A percentile compares a stretch with the other conserved stretches of the same genome.
These are phyloP conservation scores for Amphimallon solstitiale DNA, from an alignment of 2,888 invertebrate genomes.

Conservation along the genomic window DNA sequence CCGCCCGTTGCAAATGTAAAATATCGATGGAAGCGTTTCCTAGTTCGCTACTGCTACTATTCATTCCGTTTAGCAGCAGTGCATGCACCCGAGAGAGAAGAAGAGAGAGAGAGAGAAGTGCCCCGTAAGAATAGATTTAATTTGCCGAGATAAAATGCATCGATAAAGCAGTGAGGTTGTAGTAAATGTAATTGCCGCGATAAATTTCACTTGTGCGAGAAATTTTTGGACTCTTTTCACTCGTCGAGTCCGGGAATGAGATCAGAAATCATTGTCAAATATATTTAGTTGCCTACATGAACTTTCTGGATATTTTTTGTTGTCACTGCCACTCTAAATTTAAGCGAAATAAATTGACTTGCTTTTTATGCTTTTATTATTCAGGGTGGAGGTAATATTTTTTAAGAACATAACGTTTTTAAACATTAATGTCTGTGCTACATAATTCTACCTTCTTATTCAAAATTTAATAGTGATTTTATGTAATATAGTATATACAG, in stretches of 20 bases:
- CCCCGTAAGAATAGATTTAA: slow-evolving; percentile 15
- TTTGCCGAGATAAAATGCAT: slow-evolving; percentile 17
- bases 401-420: no score
- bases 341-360: no score
- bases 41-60: not conserved
- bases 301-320: no score
- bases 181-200: slow-evolving; percentile 4
- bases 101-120: no score
- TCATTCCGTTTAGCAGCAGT: not conserved
- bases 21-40: slow-evolving; percentile 22
- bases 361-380: no score
- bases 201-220: slow-evolving; percentile 11
- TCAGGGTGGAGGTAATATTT: no score
- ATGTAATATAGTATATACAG: no score
- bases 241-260: not conserved
- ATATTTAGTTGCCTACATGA: not conserved
- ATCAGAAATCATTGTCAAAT: not conserved
- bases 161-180: slow-evolving; percentile 10
- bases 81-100: no score
- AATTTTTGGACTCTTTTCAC: not conserved
- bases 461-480: no score
- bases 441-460: no score
- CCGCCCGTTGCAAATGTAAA: slow-evolving; percentile 13
- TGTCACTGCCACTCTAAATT: no score
- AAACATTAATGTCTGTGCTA: no score